phyloP scores from a whole-genome alignment of 2,797 vertebrate genomes.

The Menidia menidia region DNA sequence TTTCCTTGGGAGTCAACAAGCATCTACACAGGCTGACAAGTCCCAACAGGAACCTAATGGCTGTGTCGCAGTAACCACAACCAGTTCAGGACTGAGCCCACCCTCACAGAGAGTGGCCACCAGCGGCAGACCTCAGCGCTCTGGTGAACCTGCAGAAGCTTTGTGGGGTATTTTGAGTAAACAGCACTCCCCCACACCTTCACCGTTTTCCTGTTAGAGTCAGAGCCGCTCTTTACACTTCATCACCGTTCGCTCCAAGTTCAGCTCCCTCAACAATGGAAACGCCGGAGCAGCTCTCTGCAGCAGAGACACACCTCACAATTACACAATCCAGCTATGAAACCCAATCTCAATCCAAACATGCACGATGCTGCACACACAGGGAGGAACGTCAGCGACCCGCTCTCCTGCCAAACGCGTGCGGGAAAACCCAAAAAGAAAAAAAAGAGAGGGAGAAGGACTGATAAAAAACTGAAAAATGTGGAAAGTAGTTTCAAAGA shows the following conservation, averaged over 20 bases:
- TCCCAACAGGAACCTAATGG: slow-evolving; percentile 29
- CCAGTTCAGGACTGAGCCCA: slow-evolving; percentile 3
- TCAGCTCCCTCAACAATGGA: slow-evolving; percentile 57
- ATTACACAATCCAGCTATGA: slow-evolving; percentile 77
- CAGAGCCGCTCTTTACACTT: slow-evolving; percentile 22
- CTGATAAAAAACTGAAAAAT: slow-evolving; percentile 34
- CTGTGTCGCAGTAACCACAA: not conserved
- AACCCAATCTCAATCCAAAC: slow-evolving; percentile 77
- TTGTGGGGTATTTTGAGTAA: slow-evolving; percentile 36
- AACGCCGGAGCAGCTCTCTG: slow-evolving; percentile 52
- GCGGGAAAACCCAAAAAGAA: slow-evolving; percentile 2
- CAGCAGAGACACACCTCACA: slow-evolving; percentile 73
- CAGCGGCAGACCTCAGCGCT: slow-evolving; percentile 27
- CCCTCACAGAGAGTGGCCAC: not conserved
- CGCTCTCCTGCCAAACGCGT: slow-evolving; percentile 38
- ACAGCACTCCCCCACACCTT: slow-evolving; percentile 13
- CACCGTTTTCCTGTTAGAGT: slow-evolving; percentile 10
- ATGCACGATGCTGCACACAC: slow-evolving; percentile 33
- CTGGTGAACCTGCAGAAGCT: slow-evolving; percentile 29
- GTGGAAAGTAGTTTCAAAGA: slow-evolving; percentile 15
- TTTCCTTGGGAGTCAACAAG: not conserved
- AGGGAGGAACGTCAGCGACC: slow-evolving; percentile 39
- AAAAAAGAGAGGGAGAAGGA: slow-evolving; percentile 23
- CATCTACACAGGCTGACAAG: slow-evolving; percentile 6
- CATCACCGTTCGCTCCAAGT: slow-evolving; percentile 16